A percentile compares a stretch with the other conserved stretches of the same genome.
These are phyloP conservation scores for Stictocephala bisonia DNA, from an alignment of 2,888 invertebrate genomes.

Conservation along the genomic window DNA sequence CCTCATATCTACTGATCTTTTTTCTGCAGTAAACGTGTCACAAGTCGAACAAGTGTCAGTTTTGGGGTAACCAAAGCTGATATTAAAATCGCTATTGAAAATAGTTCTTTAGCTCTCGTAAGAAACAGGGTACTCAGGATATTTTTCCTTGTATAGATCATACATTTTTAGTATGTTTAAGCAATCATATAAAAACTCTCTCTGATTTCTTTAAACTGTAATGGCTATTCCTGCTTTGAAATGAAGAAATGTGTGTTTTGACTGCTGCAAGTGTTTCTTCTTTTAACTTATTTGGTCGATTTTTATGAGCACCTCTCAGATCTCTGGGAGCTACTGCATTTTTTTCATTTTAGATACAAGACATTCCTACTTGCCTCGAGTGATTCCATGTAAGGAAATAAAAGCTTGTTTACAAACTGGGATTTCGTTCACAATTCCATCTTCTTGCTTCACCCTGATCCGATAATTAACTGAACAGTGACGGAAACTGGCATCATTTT, in stretches of 20 bases:
- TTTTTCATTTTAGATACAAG: background rate
- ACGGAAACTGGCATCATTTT: background rate
- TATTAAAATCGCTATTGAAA: background rate
- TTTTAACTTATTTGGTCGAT: background rate
- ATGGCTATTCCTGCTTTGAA: constrained; percentile 14
- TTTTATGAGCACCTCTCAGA: background rate
- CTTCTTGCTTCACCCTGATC: background rate
- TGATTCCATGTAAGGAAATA: background rate
- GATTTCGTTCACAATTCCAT: background rate
- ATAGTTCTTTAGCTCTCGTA: constrained; percentile 4
- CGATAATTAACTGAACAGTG: background rate
- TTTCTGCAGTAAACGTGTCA: background rate
- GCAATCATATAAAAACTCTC: background rate
- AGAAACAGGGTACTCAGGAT: background rate
- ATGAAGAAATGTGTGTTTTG: background rate
- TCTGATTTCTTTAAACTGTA: constrained; percentile 18
- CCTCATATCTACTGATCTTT: background rate
- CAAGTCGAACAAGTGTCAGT: constrained; percentile 14
- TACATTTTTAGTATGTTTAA: background rate
- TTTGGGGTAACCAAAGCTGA: background rate
- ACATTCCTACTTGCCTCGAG: background rate
- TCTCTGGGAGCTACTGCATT: background rate
- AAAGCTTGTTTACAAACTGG: background rate
- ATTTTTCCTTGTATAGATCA: background rate
- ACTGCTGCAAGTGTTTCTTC: background rate